Evolutionary conservation across 2,888 invertebrate species (phyloP).

Genomic region (Galerucella nymphaeae): DNA sequence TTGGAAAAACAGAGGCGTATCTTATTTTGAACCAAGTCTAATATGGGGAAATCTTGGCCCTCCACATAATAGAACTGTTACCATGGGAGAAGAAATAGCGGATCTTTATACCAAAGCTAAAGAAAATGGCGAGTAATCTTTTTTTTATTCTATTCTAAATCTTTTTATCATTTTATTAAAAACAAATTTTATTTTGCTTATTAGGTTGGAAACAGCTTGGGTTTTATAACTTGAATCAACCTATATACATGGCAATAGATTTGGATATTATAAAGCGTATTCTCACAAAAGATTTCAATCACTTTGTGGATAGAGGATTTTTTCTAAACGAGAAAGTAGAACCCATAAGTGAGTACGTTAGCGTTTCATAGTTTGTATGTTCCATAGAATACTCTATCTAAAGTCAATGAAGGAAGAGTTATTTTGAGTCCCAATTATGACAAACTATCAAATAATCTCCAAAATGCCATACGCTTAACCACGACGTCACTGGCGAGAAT

Average conservation of each 20-base stretch:
- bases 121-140: conserved; percentile 32
- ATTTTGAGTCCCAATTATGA: too few relatives aligned
- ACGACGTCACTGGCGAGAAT: too few relatives aligned
- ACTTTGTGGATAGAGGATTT: conserved; percentile 72
- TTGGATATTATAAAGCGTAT: conserved; percentile 60
- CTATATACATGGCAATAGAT: conserved; percentile 44
- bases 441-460: too few relatives aligned
- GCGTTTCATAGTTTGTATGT: too few relatives aligned
- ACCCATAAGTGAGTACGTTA: conserved; percentile 62
- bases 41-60: conserved; percentile 38
- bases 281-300: conserved; percentile 70
- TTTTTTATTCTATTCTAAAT: too few relatives aligned
- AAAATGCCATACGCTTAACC: too few relatives aligned
- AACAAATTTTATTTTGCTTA: conserved; percentile 1
- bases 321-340: conserved; percentile 70
- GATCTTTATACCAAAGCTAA: conserved; percentile 40
- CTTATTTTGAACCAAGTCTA: conserved; percentile 36
- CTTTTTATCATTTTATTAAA: not conserved
- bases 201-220: conserved; percentile 41
- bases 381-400: too few relatives aligned
- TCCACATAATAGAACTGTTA: conserved; percentile 25
- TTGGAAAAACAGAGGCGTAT: conserved; percentile 39
- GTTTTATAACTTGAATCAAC: conserved; percentile 23
- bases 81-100: conserved; percentile 26
- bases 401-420: too few relatives aligned